phyloP scores from a whole-genome alignment of 2,113 vertebrate species.

The Labeo rohita region DNA sequence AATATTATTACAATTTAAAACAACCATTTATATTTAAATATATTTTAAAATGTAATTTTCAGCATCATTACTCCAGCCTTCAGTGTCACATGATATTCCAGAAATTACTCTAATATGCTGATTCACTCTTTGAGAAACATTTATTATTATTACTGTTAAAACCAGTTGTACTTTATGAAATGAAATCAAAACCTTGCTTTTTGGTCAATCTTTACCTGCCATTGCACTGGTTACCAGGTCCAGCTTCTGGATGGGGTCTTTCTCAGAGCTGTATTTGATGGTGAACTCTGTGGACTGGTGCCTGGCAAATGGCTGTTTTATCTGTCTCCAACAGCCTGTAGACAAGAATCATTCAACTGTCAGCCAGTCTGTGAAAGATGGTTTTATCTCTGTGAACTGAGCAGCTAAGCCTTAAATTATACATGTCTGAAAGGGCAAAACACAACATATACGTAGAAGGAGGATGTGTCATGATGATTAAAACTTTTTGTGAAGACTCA shows the following conservation, averaged over 20 bases:
- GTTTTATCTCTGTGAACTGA: neutral
- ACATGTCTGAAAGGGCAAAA: neutral
- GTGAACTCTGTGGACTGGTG: conserved; percentile 86
- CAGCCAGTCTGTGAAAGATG: conserved; percentile 25
- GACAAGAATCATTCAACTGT: neutral
- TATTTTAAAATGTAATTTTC: neutral
- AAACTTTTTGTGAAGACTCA: neutral
- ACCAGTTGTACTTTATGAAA: neutral
- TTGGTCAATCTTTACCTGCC: conserved; percentile 71
- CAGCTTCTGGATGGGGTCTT: conserved; percentile 80
- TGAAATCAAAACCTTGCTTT: neutral
- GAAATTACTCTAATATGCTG: neutral
- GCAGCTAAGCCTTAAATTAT: conserved; percentile 27
- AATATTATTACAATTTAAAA: neutral
- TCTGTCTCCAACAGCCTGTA: conserved; percentile 86
- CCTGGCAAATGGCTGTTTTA: conserved; percentile 82
- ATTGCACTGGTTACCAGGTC: conserved; percentile 83
- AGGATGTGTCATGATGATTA: neutral
- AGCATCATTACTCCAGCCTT: neutral
- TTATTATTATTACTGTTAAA: neutral
- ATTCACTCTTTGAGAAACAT: neutral
- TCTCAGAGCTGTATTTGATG: conserved; percentile 84
- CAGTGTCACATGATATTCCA: neutral
- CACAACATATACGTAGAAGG: neutral
- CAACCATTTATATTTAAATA: neutral